A percentile compares a stretch with the other conserved stretches of the same genome.
phyloP scores from a whole-genome alignment of 2,797 vertebrate species.

The Corythornis leucogaster region DNA sequence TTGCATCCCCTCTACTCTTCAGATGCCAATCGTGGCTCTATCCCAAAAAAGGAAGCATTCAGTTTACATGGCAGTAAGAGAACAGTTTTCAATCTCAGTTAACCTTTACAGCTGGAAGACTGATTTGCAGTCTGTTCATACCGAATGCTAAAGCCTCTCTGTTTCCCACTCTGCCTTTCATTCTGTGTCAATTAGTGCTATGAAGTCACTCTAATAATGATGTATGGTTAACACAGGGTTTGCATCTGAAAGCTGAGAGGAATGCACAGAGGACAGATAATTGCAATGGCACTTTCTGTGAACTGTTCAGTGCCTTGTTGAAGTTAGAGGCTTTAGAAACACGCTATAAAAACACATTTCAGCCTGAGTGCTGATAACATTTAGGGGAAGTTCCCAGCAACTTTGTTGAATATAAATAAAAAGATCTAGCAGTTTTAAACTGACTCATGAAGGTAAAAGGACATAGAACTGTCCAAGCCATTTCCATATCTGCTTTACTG shows the following conservation, averaged over 20 bases:
- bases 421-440: background rate
- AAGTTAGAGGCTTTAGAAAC: background rate
- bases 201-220: conserved; percentile 64
- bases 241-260: background rate
- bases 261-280: background rate
- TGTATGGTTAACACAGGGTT: background rate
- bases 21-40: background rate
- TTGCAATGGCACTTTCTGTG: background rate
- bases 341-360: background rate
- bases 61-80: background rate
- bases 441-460: background rate
- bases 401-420: background rate
- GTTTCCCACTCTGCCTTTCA: conserved; percentile 57
- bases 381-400: background rate
- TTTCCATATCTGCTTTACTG: background rate
- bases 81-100: conserved; percentile 61
- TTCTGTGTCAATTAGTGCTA: conserved; percentile 66
- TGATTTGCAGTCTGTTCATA: conserved; percentile 44
- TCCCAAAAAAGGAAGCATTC: background rate
- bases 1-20: background rate
- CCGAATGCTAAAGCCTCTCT: conserved; percentile 7
- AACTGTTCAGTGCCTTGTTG: background rate
- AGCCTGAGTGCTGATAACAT: background rate
- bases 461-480: background rate
- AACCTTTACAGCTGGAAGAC: conserved; percentile 53